These are phyloP conservation scores for Typhlichthys subterraneus DNA, from an alignment of 2,797 vertebrate species.

Conservation along the genomic window DNA sequence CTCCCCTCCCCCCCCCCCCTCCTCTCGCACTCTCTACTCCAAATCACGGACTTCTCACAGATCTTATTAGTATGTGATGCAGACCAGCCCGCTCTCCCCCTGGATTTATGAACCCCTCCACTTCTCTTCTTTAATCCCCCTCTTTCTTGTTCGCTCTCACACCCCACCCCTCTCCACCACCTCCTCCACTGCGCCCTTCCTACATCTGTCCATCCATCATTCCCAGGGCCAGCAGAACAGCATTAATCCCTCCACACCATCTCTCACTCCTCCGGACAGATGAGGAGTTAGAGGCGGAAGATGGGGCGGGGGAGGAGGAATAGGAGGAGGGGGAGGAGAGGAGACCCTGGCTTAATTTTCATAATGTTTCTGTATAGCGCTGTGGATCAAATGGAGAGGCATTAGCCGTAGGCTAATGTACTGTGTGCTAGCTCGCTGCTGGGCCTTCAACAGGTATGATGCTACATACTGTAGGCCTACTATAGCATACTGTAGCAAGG, in stretches of 20 bases:
- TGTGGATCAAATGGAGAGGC: slow-evolving; percentile 35
- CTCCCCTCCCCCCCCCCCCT: slow-evolving; percentile 2
- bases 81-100: slow-evolving; percentile 72
- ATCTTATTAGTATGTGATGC: slow-evolving; percentile 77
- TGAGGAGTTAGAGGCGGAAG: slow-evolving; percentile 62
- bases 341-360: slow-evolving; percentile 73
- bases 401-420: slow-evolving; percentile 39
- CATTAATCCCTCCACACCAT: slow-evolving; percentile 82
- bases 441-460: too few species aligned
- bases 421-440: too few species aligned
- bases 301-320: slow-evolving; percentile 24
- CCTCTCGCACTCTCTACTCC: background rate
- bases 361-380: slow-evolving; percentile 69
- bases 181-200: slow-evolving; percentile 70
- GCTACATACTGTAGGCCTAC: too few species aligned
- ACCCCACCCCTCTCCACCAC: slow-evolving; percentile 11
- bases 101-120: slow-evolving; percentile 79
- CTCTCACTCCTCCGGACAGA: slow-evolving; percentile 77
- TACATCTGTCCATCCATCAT: slow-evolving; percentile 82
- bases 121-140: slow-evolving; percentile 75
- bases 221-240: slow-evolving; percentile 77
- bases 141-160: slow-evolving; percentile 18
- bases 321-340: slow-evolving; percentile 37
- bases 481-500: too few species aligned
- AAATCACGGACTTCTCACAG: slow-evolving; percentile 74